Base-by-base conservation (phyloP, 2,797 vertebrate species). In the Setipinna tenuifilis region DNA sequence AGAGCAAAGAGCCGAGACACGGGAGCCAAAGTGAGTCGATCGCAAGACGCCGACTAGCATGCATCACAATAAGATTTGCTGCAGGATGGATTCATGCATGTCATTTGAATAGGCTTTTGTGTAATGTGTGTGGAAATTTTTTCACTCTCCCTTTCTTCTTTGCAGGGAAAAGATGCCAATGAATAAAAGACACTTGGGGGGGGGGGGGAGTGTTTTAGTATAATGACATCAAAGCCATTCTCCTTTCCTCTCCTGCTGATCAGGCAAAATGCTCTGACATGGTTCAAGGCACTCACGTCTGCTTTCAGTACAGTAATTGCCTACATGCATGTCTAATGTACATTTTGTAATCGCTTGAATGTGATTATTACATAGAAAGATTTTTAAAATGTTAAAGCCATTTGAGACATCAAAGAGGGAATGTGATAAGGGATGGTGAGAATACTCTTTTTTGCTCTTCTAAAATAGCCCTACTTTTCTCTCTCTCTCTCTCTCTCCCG, bases 1-100 rank as follows among this genome's bases (percentile, higher is more conserved):
- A 90, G 96, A 87, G 95, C 87, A 0, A 98, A 96, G 88, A 97
- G 92, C 87, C 92, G 96, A 0, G 97, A 97, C 16, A 82, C 95
- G 35, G 94, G 93, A 25, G 35, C 71, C 46, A 96, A 95, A 86
- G 92, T 93, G 84, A 86, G 87, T 78, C 17, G 17, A 44, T 21
- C 10, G 35, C 35, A 35, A 10, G 19, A 21, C 6, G 7, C 35
- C 17, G 19, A 21, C 35, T 10, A 16, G 6, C 16, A 5, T 31
- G 35, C 71, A 78, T 78, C 19, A 21, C 71, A 78, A 78, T 78
- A 7, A 31, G 71, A 78, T 78, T 78, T 44, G 35, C 71, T 17
- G 16, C 10, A 19, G 35, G 35, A 41, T 44, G 71, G 71, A 44
- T 41, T 44, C 17, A 9, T 78, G 71, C 71, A 78, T 78, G 7